These are phyloP conservation scores for Agriopis leucophaearia DNA, from an alignment of 2,888 invertebrate genomes.

Conservation along the genomic window DNA sequence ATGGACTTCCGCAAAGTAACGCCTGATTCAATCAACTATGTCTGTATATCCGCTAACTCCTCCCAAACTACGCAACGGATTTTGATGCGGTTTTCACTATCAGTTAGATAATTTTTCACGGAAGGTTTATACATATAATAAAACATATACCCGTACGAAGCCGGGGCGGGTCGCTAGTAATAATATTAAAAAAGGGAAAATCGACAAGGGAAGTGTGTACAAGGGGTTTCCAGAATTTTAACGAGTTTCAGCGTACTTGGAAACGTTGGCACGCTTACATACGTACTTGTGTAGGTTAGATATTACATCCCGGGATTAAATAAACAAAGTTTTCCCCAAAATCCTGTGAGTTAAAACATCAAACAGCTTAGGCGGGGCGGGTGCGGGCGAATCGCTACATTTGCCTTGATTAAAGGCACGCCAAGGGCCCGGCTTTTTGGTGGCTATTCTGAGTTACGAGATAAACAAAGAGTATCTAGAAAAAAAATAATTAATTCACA, in stretches of 20 bases:
- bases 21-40: too few species aligned
- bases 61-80: too few species aligned
- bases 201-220: slow-evolving; percentile 10
- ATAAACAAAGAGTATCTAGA: background rate
- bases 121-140: too few species aligned
- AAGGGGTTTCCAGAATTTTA: slow-evolving; percentile 12
- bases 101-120: too few species aligned
- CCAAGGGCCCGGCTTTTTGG: slow-evolving; percentile 63
- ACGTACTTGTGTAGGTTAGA: slow-evolving; percentile 23
- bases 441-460: slow-evolving; percentile 51
- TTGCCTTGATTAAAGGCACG: slow-evolving; percentile 74
- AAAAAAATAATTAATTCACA: background rate
- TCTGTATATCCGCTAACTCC: too few species aligned
- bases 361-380: slow-evolving; percentile 69
- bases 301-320: slow-evolving; percentile 61
- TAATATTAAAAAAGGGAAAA: too few species aligned
- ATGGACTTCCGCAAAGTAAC: too few species aligned
- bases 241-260: slow-evolving; percentile 26
- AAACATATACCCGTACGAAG: too few species aligned
- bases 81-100: too few species aligned
- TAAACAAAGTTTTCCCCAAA: slow-evolving; percentile 74
- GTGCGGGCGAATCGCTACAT: slow-evolving; percentile 62
- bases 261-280: slow-evolving; percentile 25
- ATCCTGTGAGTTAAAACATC: slow-evolving; percentile 75
- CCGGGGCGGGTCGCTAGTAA: too few species aligned